phyloP scores from a whole-genome alignment of 2,797 vertebrate species.

The Atherinosoma microstoma region DNA sequence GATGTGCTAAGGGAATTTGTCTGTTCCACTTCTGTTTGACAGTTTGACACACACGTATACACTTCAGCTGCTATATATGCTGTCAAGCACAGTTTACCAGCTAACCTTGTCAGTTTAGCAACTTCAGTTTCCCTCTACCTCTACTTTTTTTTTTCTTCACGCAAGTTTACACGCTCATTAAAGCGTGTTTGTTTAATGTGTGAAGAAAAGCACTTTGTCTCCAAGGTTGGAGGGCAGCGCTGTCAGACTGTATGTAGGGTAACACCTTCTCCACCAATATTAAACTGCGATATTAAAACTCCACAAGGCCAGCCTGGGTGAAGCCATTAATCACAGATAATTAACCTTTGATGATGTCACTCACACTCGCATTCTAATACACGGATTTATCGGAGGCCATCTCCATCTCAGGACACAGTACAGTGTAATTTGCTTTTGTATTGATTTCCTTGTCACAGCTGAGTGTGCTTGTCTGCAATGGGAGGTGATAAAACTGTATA shows the following conservation, averaged over 20 bases:
- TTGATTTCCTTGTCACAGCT: constrained; percentile 18
- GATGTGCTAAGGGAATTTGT: constrained; percentile 63
- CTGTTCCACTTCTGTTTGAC: constrained; percentile 61
- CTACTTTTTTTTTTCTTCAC: not conserved
- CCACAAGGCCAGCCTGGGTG: constrained; percentile 23
- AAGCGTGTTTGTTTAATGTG: not conserved
- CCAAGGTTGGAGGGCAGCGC: not conserved
- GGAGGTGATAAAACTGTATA: not conserved
- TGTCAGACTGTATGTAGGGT: not conserved
- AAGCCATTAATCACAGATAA: constrained; percentile 53
- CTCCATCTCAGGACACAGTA: not conserved
- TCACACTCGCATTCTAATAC: not conserved
- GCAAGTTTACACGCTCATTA: constrained; percentile 8
- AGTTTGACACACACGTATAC: constrained; percentile 59
- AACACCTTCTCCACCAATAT: not conserved
- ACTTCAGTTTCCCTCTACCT: constrained; percentile 22
- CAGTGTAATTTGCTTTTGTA: constrained; percentile 41
- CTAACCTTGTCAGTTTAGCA: constrained; percentile 45
- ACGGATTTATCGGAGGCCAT: constrained; percentile 28
- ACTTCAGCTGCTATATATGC: constrained; percentile 24
- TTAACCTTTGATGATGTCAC: constrained; percentile 61
- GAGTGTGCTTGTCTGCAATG: not conserved
- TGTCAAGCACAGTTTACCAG: constrained; percentile 29
- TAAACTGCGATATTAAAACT: constrained; percentile 36
- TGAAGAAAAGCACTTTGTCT: not conserved